Base-by-base conservation (phyloP, 2,888 invertebrate species). In the Cantharis lateralis region DNA sequence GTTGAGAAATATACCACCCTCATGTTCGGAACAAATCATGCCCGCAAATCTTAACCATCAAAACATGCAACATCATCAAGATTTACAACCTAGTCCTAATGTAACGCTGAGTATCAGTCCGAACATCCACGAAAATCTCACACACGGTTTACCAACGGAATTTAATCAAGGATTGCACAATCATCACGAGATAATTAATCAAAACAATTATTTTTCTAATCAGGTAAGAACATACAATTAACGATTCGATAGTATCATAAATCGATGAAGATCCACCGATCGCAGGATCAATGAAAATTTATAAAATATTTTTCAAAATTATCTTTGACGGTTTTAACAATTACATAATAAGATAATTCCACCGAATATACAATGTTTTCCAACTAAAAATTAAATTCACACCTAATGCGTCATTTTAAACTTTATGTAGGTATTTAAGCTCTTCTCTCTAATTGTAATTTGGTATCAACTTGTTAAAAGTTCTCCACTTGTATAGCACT, bases 1-100 rank as follows among this genome's bases (percentile, higher is more conserved):
- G 75, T 84, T 87, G 83, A 85, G 84, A 76, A 86, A 87, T 69
- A 83, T 87, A 81, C 84, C 82, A 82, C 79, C 82, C 82, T 80
- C 81, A 72, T 82, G 82, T 73, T 79, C 81, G 72, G 79, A 81
- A 75, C 80, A 80, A 77, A 81, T 82, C 77, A 77, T 80, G 73
- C 76, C 82, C 75, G 83, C 82, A 81, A 84, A 85, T 77, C 83
- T 85, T 68, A 83, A 82, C 80, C 83, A 81, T 72, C 84, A 84
- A 71, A 81, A 82, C 75, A 81, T 82, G 81, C 82, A 82, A 82
- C 82, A 82, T 83, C 85, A 84, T 77, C 83, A 82, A 76, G 85
- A 84, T 61, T 78, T 80, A 70, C 79, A 74, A 48, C 74, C 78
- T 20, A 80, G 79, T 73, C 81, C 81, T 80, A 81, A 82, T 77